Evolutionary conservation across 2,888 invertebrate genomes (phyloP), one percentile per base, ranked within the genome.

Genomic region (Acanthosoma haemorrhoidale): DNA sequence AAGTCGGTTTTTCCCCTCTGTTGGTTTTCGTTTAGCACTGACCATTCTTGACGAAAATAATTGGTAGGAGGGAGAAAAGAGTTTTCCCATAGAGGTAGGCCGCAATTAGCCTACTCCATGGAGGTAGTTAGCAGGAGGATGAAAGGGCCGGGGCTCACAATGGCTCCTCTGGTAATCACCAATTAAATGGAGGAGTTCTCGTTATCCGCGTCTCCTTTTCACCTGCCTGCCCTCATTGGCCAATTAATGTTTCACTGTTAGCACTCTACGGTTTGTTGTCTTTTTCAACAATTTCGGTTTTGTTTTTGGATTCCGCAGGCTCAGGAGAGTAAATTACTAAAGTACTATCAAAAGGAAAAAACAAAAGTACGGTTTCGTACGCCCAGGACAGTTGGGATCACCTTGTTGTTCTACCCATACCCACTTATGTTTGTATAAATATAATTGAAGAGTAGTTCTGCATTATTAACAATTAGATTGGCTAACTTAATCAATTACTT

Each of bases 181-280:
- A 51, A 51, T 51, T 51, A 51, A 51, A 51, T 51, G 51, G 51
- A 51, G 51, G 25, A 51, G 25, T 21, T 29, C 51, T 51, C 51
- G 51, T 51, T 51, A 51, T 25, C 51, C 25, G 25, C 51, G 51
- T 25, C 51, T 51, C 51, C 25, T 51, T 51, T 51, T 51, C 51
- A 51, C 51, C 51, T 51, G 51, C 51, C 51, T 51, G 25, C 51
- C 6, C 51, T 29, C 25, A 25, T 51, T 51, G 51, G 18, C 51
- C 51, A 51, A 51, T 51, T 51, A 51, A 51, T 51, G 51, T 51
- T 51, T 51, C 51, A 51, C 29, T 51, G n/a, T n/a, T n/a, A n/a
- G 29, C 25, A 25, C 25, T 29, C 6, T 25, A 2, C 29, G 25
- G 13, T 51, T 51, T 51, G 25, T 51, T 29, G 3, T n/a, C n/a